Evolutionary conservation across 2,113 vertebrate genomes (phyloP).

Genomic region (Heliornis fulica): DNA sequence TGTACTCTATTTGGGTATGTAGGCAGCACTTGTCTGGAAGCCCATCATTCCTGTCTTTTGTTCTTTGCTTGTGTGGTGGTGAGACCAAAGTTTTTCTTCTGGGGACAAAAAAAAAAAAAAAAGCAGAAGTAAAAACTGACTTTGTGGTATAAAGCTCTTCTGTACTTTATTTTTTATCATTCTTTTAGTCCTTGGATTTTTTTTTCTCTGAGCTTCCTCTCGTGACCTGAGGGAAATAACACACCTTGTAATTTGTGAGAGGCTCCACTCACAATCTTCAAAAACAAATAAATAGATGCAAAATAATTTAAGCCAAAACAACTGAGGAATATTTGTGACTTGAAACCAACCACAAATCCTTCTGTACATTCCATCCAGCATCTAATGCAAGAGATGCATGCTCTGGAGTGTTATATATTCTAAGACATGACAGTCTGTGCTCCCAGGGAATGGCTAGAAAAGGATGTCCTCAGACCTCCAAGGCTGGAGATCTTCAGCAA

Average conservation of each 20-base stretch:
- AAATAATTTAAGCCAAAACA: neutral
- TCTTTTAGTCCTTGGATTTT: neutral
- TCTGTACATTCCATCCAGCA: neutral
- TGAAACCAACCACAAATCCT: neutral
- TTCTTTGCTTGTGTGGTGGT: no score
- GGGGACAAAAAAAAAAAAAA: no score
- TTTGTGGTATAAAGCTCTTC: neutral
- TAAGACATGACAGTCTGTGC: neutral
- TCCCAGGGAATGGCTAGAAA: neutral
- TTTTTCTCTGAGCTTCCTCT: neutral
- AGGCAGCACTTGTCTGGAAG: neutral
- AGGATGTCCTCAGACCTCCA: neutral
- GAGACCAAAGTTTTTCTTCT: no score
- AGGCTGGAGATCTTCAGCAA: neutral
- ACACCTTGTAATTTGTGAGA: neutral
- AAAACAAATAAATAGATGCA: neutral
- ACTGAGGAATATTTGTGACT: neutral
- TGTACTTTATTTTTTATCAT: neutral
- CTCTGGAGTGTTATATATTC: neutral
- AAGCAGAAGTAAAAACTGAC: neutral
- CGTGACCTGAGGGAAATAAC: neutral
- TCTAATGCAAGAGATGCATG: neutral
- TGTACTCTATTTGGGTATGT: neutral
- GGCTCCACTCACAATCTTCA: neutral
- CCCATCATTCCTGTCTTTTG: neutral